Evolutionary conservation across 2,888 invertebrate genomes (phyloP), one percentile per base, ranked within the genome.

Genomic region (Drosophila falleni): DNA sequence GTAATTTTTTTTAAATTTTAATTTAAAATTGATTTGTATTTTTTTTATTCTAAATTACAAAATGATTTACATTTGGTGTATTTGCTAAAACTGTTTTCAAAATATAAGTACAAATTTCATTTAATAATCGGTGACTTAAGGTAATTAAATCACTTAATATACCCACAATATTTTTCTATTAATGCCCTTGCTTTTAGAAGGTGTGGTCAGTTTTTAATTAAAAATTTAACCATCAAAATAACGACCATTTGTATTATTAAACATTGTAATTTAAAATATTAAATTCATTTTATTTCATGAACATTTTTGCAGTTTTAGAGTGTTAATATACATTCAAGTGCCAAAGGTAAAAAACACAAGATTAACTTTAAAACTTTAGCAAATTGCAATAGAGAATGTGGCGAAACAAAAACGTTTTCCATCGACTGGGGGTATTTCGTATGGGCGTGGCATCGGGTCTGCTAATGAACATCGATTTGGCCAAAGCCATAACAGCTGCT

Each of bases 401-500:
- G 46, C 70, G 70, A 62, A 55, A 72, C 73, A 65, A 73, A 71
- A 84, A 56, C 56, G 46, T 41, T 33, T 37, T 39, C 13, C 29
- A 54, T 39, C 39, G 59, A 31, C 19, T 15, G 35, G 11, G 23
- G 3, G 11, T 11, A 2, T 1, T 47, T 41, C 23, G 42, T 19
- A n/a, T 19, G 76, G 68, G 79, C 80, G 74, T 68, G 71, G 61
- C 58, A 54, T 49, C 60, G 73, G 71, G 79, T 67, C 70, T 81
- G 78, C 89, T 86, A 86, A 86, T 89, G 82, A 86, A 89, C 89
- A 87, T 89, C 87, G 87, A 86, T 89, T 89, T 88, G 74, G 81
- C 72, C 89, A 74, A 65, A 80, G 79, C 62, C 65, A 53, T 59
- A 61, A 59, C 61, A 62, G 50, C 60, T 67, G 67, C 71, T 67